Percentiles rank a stretch among this genome's conserved stretches.
These are phyloP conservation scores for Paramormyrops kingsleyae DNA, from an alignment of 2,113 vertebrate genomes.

Conservation along the genomic window DNA sequence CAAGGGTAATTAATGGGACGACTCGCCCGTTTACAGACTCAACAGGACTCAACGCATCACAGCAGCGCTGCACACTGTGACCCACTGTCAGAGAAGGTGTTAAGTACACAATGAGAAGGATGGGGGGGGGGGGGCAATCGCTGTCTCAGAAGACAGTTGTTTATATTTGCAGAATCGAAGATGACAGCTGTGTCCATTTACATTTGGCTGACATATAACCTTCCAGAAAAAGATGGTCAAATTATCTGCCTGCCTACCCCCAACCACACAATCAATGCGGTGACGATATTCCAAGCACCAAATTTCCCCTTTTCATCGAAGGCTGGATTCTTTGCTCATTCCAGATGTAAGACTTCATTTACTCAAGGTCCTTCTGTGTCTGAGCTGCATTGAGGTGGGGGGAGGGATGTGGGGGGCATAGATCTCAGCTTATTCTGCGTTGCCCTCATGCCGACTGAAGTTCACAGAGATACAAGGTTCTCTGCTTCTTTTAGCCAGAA, in stretches of 20 bases:
- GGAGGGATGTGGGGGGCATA: too few relatives aligned
- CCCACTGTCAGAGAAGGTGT: not conserved
- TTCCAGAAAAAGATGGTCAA: not conserved
- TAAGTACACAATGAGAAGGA: not conserved
- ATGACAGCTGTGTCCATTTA: slow-evolving; percentile 3
- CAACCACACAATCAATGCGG: not conserved
- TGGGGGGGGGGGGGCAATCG: not conserved
- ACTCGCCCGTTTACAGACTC: not conserved
- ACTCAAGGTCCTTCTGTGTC: not conserved
- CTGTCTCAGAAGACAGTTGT: not conserved
- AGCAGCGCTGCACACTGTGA: not conserved
- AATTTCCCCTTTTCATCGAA: not conserved
- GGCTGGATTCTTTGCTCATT: not conserved
- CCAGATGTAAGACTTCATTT: not conserved
- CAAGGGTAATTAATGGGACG: slow-evolving; percentile 14
- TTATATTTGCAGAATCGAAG: slow-evolving; percentile 11
- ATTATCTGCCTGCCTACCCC: not conserved
- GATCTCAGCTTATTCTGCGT: not conserved
- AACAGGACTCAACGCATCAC: not conserved
- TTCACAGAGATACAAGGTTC: not conserved
- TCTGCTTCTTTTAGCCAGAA: not conserved
- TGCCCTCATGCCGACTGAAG: not conserved
- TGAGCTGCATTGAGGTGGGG: not conserved
- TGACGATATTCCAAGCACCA: not conserved
- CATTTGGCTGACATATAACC: not conserved